A percentile compares a stretch with the other conserved stretches of the same genome.
Conservation (phyloP, 2,113 vertebrate species). For the Pygathrix nemaeus region DNA sequence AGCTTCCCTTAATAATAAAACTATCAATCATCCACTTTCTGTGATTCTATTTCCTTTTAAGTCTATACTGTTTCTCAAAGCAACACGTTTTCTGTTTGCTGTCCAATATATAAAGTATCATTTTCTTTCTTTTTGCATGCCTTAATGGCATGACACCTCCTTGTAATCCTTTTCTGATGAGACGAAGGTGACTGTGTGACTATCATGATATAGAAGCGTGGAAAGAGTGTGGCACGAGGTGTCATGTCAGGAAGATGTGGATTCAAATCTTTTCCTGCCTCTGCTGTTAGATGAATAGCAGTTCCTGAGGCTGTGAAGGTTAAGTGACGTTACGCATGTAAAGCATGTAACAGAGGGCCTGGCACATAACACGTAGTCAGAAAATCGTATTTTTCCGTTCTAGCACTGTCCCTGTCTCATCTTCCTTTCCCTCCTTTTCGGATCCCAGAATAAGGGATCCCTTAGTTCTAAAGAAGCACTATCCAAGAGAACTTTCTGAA, state of each 20-base stretch:
- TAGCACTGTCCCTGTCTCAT: background rate
- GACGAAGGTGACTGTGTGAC: background rate
- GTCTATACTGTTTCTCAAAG: background rate
- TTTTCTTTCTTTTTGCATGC: background rate
- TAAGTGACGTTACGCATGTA: background rate
- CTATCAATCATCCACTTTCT: background rate
- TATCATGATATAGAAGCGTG: background rate
- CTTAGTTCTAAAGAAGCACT: background rate
- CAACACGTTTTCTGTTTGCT: background rate
- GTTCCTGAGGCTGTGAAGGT: background rate
- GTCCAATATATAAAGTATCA: background rate
- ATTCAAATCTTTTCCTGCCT: background rate
- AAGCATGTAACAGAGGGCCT: background rate
- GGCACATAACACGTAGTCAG: background rate
- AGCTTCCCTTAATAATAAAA: constrained; percentile 44
- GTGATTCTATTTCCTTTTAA: background rate
- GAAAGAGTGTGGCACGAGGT: background rate
- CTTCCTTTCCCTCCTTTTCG: background rate
- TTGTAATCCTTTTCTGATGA: background rate
- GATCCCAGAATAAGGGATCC: background rate
- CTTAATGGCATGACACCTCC: background rate
- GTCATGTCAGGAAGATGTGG: background rate
- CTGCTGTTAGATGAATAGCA: background rate
- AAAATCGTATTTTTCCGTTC: background rate
- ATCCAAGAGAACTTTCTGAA: background rate